Base-by-base conservation (phyloP, 2,797 vertebrate genomes). In the Melanotaenia maccullochi region DNA sequence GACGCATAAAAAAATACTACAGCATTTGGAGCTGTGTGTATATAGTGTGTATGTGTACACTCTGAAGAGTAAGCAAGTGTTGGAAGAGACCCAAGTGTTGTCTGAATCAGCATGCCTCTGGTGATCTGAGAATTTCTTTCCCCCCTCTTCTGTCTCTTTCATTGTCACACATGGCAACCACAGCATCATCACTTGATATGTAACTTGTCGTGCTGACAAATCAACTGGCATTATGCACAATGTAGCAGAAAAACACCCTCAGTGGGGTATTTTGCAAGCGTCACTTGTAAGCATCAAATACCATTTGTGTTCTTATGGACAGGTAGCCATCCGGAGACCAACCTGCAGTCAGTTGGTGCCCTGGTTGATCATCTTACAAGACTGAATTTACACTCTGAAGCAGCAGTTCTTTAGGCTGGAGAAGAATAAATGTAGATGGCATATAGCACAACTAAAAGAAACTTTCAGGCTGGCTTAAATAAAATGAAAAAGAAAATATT, bases 31-130 rank as follows among this genome's bases (percentile, higher is more conserved):
- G 42, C 8, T 54, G 14, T 66, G 52, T 54, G 42, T 65, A 65
- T 71, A 60, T 65, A 44, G 60, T 36, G 20, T 58, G 22, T 68
- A 18, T 24, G 33, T 56, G 74, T 42, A 12, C 33, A 36, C 44
- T 51, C 13, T 51, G 22, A 61, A 65, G 49, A 68, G 49, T 59
- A 60, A 67, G 67, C 42, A 58, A 65, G 40, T 28, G 36, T 24
- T 90, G 68, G 65, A 76, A 35, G n/a, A 73, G 44, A 75, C 72
- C 73, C 84, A 79, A 73, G 73, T 72, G 60, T 75, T 75, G 63
- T 84, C 79, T 90, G 88, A 90, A 66, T 90, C 89, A 89, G 85
- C 79, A 71, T 2, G 61, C 60, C 73, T 76, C 59, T 68, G 72
- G 38, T 78, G 79, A 80, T 81, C 51, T 58, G 22, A 84, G 65